These are phyloP conservation scores for Drosophila azteca DNA, from an alignment of 1,140 invertebrate species.

Conservation along the genomic window DNA sequence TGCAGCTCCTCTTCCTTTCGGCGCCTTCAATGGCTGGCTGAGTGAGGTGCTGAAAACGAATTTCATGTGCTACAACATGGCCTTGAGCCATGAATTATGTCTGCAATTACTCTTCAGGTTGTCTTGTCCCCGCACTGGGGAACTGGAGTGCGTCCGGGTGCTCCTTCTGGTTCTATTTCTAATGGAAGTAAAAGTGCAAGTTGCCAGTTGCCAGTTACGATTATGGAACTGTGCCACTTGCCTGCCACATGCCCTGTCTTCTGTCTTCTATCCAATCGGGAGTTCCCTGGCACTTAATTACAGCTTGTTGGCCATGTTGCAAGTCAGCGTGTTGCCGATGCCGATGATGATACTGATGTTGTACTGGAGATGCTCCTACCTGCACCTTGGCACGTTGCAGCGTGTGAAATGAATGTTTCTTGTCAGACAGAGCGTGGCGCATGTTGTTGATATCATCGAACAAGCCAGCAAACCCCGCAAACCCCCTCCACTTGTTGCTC, in stretches of 20 bases:
- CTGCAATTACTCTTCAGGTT: slow-evolving; percentile 73
- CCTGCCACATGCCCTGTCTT: slow-evolving; percentile 42
- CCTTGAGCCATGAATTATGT: slow-evolving; percentile 81
- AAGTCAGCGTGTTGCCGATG: slow-evolving; percentile 73
- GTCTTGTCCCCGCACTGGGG: slow-evolving; percentile 52
- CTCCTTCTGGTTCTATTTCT: slow-evolving; percentile 37
- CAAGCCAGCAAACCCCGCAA: slow-evolving; percentile 47
- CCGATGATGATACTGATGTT: slow-evolving; percentile 21
- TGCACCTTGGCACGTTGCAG: slow-evolving; percentile 46
- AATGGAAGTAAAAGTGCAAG: slow-evolving; percentile 73
- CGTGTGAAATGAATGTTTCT: slow-evolving; percentile 74
- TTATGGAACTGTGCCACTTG: slow-evolving; percentile 74
- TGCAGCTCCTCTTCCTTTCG: slow-evolving; percentile 38
- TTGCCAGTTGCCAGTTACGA: slow-evolving; percentile 65
- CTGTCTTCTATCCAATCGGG: slow-evolving; percentile 73
- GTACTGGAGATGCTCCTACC: slow-evolving; percentile 3
- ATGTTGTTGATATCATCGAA: slow-evolving; percentile 76
- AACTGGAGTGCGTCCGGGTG: slow-evolving; percentile 25
- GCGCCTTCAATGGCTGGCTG: neutral
- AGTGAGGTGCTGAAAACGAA: slow-evolving; percentile 73
- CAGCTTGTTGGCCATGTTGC: slow-evolving; percentile 72
- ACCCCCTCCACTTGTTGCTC: slow-evolving; percentile 10
- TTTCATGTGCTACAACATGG: slow-evolving; percentile 70
- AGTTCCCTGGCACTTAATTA: slow-evolving; percentile 59
- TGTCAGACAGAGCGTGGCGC: slow-evolving; percentile 68